A percentile compares a stretch with the other conserved stretches of the same genome.
These are phyloP conservation scores for Heterocephalus glaber DNA, from an alignment of 2,113 vertebrate species.

Conservation along the genomic window DNA sequence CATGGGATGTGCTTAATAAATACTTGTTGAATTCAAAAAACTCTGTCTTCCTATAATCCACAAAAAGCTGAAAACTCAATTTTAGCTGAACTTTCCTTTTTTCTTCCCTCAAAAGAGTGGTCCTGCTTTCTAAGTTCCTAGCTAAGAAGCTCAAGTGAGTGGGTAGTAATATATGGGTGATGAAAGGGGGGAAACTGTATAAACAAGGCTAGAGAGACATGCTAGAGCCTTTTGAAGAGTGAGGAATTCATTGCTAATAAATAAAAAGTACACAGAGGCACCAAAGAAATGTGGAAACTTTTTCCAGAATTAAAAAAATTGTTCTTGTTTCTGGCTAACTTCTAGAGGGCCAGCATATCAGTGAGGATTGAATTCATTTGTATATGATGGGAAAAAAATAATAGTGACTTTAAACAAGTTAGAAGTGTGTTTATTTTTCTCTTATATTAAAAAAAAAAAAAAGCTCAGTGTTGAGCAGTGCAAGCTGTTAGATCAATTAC, in stretches of 20 bases:
- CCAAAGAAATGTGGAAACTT: neutral
- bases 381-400: neutral
- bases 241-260: neutral
- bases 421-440: neutral
- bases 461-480: neutral
- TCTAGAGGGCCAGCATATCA: neutral
- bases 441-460: neutral
- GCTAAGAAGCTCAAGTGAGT: neutral
- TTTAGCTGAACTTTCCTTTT: slow-evolving; percentile 1
- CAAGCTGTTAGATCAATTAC: neutral
- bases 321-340: neutral
- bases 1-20: neutral
- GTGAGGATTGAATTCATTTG: neutral
- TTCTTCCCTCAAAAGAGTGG: neutral
- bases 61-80: slow-evolving; percentile 13
- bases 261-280: neutral
- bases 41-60: neutral
- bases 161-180: neutral
- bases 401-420: slow-evolving; percentile 2
- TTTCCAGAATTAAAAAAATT: slow-evolving; percentile 50
- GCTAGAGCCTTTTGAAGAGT: neutral
- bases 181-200: neutral
- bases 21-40: neutral
- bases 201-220: neutral
- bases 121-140: neutral